Evolutionary conservation across 2,888 invertebrate genomes (phyloP), one percentile per base, ranked within the genome.

Genomic region (Microdon myrmicae): DNA sequence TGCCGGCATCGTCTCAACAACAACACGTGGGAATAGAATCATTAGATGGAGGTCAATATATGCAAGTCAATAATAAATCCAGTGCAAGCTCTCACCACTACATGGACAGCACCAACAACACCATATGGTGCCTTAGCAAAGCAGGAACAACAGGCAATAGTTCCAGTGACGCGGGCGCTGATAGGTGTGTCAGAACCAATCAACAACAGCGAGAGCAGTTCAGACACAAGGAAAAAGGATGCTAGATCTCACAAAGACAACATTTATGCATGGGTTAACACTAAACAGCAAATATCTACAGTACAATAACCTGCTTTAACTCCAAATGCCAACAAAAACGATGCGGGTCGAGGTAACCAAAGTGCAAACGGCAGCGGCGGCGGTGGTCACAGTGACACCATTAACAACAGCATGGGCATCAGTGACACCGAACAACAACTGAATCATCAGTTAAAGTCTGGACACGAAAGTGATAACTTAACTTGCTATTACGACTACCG

Each of bases 31-130:
- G 47, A 51, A 35, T 35, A n/a, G 64, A 64, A 37, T 47, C 41
- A 29, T 29, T 37, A 26, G 39, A 32, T 43, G 64, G 64, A 64
- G 64, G 58, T 64, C 64, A 64, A 51, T 58, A 64, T 47, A 58
- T 58, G 58, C 58, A 58, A 47, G 51, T 45, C 51, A 51, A 56
- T 64, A 58, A 58, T 58, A 64, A 56, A 56, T 32, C 64, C 32
- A 47, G 56, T 53, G 56, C 29, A 41, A 29, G 45, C 45, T 58
- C 47, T 35, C 29, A 58, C 64, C 41, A 58, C 39, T 38, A 64
- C 47, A 58, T 6, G 10, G 64, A 64, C 13, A 58, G 25, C 26
- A 51, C 14, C 41, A 23, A 58, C 35, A 43, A 37, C 64, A 54
- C 22, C 22, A 45, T 56, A 23, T 39, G 23, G 31, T 26, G 25